Evolutionary conservation across 2,797 vertebrate genomes (phyloP), one percentile per base, ranked within the genome.

Genomic region (Chaetophractus vellerosus): DNA sequence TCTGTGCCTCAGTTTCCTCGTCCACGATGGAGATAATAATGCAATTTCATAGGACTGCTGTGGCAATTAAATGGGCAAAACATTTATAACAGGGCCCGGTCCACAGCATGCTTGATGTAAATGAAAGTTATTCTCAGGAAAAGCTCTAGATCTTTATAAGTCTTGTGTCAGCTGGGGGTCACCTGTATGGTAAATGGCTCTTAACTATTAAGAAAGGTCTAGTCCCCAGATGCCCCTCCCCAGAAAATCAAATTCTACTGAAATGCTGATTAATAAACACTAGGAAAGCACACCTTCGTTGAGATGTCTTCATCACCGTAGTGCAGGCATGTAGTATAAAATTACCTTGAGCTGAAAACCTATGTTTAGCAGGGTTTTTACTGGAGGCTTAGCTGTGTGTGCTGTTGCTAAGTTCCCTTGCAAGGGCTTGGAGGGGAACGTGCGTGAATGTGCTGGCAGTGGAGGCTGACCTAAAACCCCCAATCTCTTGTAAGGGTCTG

Each of bases 201-300:
- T 91, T 76, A 59, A 63, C 5, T 84, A n/a, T 50, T 91, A 92
- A 84, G 63, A 68, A 94, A 89, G 85, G 7, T 55, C 55, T 68
- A 50, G 19, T 48, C 26, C 23, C 12, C 50, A 79, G 63, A 63
- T 66, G 48, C 19, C 19, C 38, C 4, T 88, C 38, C 90, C 64
- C 36, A 88, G 92, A 80, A 95, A 88, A 90, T 83, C 38, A 90
- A 38, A 72, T 75, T 91, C 52, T 80, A 38, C 28, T 2, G 36
- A 81, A 93, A 88, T 55, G 24, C 36, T 55, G 81, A 41, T 93
- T 55, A 88, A 91, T 93, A 82, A 90, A 91, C 18, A 9, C 76
- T 12, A 21, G 69, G 52, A 81, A 57, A 89, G 23, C n/a, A 45
- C 5, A 59, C 26, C 24, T 75, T 83, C n/a, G 23, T 48, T 26